Evolutionary conservation across 2,888 invertebrate species (phyloP).

Genomic region (Cheilosia pagana): DNA sequence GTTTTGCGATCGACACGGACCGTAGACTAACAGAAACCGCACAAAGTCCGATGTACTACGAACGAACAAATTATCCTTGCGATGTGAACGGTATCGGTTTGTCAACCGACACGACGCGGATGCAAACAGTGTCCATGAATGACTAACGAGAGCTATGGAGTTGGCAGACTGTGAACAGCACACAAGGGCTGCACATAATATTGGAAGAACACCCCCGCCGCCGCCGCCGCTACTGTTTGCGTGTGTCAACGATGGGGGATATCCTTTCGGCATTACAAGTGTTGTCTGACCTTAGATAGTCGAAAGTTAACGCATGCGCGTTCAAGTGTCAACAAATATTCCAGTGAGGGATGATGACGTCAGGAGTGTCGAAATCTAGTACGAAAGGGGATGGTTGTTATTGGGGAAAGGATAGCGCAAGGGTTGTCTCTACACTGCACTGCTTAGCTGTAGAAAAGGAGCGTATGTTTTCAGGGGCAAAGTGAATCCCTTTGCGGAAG

Average conservation of each 20-base stretch:
- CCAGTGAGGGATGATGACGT: constrained; percentile 61
- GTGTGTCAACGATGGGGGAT: constrained; percentile 42
- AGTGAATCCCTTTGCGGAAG: too few species aligned
- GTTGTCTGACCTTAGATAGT: constrained; percentile 70
- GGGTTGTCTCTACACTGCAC: too few species aligned
- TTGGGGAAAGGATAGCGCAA: not conserved
- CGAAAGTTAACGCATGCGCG: constrained; percentile 57
- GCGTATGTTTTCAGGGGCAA: too few species aligned
- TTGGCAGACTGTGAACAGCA: constrained; percentile 28
- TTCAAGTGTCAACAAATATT: constrained; percentile 70
- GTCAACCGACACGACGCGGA: constrained; percentile 42
- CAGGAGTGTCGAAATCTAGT: constrained; percentile 12
- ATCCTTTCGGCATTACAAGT: constrained; percentile 68
- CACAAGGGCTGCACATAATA: constrained; percentile 57
- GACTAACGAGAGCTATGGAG: constrained; percentile 47
- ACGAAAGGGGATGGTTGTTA: constrained; percentile 3
- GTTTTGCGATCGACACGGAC: constrained; percentile 41
- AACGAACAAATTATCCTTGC: constrained; percentile 25
- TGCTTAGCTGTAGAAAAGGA: too few species aligned
- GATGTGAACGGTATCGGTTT: not conserved
- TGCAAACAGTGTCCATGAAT: constrained; percentile 62
- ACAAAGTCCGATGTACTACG: constrained; percentile 9
- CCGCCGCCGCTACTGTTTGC: too few species aligned
- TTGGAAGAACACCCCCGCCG: constrained; percentile 66
- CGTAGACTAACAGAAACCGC: constrained; percentile 1